Percentiles rank a stretch among this genome's conserved stretches.
These are phyloP conservation scores for Notoglanidium macrostoma DNA, from an alignment of 2,797 vertebrate genomes.

Conservation along the genomic window DNA sequence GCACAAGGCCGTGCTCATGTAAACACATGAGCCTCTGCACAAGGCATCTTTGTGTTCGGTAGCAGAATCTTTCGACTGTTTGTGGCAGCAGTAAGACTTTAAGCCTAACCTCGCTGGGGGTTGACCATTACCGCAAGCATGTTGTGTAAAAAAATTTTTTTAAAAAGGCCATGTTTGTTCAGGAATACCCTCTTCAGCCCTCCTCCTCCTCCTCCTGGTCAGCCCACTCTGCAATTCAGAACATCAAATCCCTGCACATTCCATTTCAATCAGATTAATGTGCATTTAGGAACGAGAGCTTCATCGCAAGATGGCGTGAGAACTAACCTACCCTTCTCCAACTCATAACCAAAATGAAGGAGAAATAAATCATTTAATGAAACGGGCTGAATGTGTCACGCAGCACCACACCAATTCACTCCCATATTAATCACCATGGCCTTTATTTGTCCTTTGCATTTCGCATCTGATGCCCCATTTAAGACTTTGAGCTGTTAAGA, in stretches of 20 bases:
- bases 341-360: slow-evolving; percentile 18
- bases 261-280: slow-evolving; percentile 60
- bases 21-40: slow-evolving; percentile 39
- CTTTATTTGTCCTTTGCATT: neutral
- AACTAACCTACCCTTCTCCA: slow-evolving; percentile 25
- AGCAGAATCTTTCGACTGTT: slow-evolving; percentile 21
- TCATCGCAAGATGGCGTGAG: slow-evolving; percentile 33
- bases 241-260: slow-evolving; percentile 55
- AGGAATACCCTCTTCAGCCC: slow-evolving; percentile 34
- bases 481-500: neutral
- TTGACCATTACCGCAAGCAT: slow-evolving; percentile 29
- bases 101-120: slow-evolving; percentile 56
- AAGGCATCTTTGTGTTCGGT: slow-evolving; percentile 46
- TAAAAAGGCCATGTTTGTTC: slow-evolving; percentile 57
- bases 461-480: neutral
- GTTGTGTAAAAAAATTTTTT: neutral
- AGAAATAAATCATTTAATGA: neutral
- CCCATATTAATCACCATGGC: neutral
- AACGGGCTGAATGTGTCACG: neutral
- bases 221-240: slow-evolving; percentile 44
- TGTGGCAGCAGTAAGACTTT: slow-evolving; percentile 28
- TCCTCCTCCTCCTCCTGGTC: neutral
- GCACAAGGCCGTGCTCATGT: slow-evolving; percentile 43
- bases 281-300: slow-evolving; percentile 59
- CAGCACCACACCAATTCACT: neutral